Base-by-base conservation (phyloP, 2,113 vertebrate species). In the Passerina amoena region DNA sequence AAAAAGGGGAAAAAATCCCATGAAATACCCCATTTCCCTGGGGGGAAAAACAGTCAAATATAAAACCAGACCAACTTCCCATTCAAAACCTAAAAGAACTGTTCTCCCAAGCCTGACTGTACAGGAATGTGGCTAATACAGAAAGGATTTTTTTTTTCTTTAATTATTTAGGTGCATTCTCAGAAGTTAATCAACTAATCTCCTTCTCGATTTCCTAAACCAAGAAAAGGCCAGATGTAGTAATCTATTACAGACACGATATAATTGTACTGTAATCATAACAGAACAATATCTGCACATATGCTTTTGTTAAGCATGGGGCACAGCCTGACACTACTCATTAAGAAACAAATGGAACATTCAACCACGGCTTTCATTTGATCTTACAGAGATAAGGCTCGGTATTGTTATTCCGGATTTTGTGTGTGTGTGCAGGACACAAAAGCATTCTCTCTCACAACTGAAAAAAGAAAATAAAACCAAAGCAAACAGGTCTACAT, bases 261-360 rank as follows among this genome's bases (percentile, higher is more conserved):
- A 90, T 92, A 95, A 97, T 95, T 96, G 92, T 75, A 40, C 90
- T 90, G 92, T 94, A 97, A 97, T 93, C 96, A 96, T 93, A 95
- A 94, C 85, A 96, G 80, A 96, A 96, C 94, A 96, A 94, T 95
- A 93, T 93, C 92, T 95, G 90, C 90, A 95, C 95, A 95, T 95
- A 93, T 96, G 94, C 96, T 96, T 97, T 95, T 97, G 96, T 95
- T 96, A 93, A 97, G 79, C 80, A 31, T 2, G 44, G 94, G 88
- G 88, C 88, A 93, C 85, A 94, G 85, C 38, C 96, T 96, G 96
- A 97, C 93, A 93, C 86, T 88, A 35, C 92, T 94, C 92, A 94
- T 96, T 96, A 92, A 75, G 73, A 84, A 97, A 97, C 95, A 96
- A 96, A 97, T 88, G 68, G 92, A 96, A 97, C 90, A 93, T 90